These are phyloP conservation scores for Hozukius guyotensis DNA, from an alignment of 2,797 vertebrate genomes.

Conservation along the genomic window DNA sequence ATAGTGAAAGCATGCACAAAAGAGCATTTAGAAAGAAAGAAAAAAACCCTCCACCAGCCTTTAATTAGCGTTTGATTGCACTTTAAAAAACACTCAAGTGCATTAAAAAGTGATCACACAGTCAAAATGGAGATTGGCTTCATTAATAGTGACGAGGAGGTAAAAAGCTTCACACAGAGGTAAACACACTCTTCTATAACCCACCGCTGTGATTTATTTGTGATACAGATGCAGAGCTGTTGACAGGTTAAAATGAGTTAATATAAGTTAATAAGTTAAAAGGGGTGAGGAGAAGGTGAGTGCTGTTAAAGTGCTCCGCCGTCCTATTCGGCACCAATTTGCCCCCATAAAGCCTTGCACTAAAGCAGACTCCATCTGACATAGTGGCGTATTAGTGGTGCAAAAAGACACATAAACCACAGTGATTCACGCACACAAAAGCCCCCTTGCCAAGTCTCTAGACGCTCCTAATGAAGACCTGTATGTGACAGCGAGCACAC, in stretches of 20 bases:
- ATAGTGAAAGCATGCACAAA: conserved; percentile 47
- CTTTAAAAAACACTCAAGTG: conserved; percentile 76
- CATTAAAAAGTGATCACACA: conserved; percentile 79
- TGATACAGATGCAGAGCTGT: conserved; percentile 60
- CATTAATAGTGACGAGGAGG: conserved; percentile 62
- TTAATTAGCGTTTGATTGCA: conserved; percentile 79
- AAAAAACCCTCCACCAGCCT: conserved; percentile 28
- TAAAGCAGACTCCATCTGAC: conserved; percentile 77
- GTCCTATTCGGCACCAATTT: conserved; percentile 82
- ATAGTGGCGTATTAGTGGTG: conserved; percentile 73
- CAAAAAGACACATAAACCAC: conserved; percentile 83
- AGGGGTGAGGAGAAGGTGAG: conserved; percentile 84
- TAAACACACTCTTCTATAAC: conserved; percentile 48
- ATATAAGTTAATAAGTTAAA: conserved; percentile 84
- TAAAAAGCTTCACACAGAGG: conserved; percentile 53
- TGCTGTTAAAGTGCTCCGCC: conserved; percentile 86
- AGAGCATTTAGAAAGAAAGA: conserved; percentile 46
- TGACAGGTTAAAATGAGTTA: conserved; percentile 79
- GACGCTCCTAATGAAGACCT: conserved; percentile 84
- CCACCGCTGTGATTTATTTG: conserved; percentile 60
- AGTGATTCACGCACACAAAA: conserved; percentile 80
- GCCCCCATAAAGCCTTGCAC: conserved; percentile 77
- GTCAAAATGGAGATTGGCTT: conserved; percentile 70
- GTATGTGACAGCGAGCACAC: conserved; percentile 68
- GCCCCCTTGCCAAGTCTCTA: conserved; percentile 62